Conservation (phyloP, 2,113 vertebrate genomes). For the Clarias batrachus region DNA sequence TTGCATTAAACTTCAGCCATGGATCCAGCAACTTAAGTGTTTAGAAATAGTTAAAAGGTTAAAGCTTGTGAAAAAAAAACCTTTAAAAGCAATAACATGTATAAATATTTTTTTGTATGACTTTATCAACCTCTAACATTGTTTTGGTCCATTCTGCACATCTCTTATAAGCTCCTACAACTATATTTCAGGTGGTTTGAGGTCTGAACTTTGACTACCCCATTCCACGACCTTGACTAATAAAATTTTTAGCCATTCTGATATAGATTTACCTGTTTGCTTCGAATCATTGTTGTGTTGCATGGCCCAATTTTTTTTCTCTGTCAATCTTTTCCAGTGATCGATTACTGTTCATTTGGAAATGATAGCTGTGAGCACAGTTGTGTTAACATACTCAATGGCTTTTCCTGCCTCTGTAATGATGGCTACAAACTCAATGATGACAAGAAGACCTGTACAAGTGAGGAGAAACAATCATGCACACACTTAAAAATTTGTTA, state of each 20-base stretch:
- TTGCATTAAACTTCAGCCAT: background rate
- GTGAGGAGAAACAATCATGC: slow-evolving; percentile 12
- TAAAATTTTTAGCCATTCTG: no score
- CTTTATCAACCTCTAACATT: no score
- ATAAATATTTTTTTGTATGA: no score
- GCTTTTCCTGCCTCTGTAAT: slow-evolving; percentile 77
- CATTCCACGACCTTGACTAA: no score
- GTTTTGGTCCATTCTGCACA: no score
- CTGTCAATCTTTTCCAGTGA: slow-evolving; percentile 62
- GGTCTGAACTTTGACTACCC: no score
- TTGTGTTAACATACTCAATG: slow-evolving; percentile 74
- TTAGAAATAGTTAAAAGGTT: no score
- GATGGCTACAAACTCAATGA: slow-evolving; percentile 79
- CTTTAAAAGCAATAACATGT: no score
- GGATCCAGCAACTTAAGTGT: background rate
- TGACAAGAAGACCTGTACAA: slow-evolving; percentile 76
- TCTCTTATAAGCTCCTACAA: no score
- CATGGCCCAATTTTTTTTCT: background rate
- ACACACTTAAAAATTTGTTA: background rate
- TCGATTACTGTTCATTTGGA: slow-evolving; percentile 78
- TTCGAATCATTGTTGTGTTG: background rate
- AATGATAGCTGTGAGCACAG: slow-evolving; percentile 84
- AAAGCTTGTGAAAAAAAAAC: no score
- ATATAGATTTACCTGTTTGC: no score
- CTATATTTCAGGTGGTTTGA: no score